phyloP scores from a whole-genome alignment of 1,140 invertebrate species.

The Procambarus virginalis region DNA sequence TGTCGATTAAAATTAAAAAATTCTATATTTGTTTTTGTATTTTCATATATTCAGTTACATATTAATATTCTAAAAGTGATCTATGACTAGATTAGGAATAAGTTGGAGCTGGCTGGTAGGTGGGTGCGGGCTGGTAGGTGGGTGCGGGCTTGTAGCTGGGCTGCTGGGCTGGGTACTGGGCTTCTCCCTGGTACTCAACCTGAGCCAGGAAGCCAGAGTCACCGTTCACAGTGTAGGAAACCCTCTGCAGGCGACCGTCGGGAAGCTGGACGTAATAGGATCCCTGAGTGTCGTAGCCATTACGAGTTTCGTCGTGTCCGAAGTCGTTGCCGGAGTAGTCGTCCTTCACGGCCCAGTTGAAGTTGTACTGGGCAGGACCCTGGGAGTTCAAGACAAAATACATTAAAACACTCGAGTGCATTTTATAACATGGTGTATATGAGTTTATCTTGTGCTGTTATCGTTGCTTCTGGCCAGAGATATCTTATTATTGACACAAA shows the following conservation, averaged over 20 bases:
- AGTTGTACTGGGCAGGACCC: conserved; percentile 40
- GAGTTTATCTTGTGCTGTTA: too few species aligned
- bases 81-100: background rate
- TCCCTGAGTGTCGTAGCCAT: conserved; percentile 39
- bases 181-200: conserved; percentile 29
- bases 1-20: too few species aligned
- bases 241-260: conserved; percentile 43
- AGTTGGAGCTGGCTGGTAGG: background rate
- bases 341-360: conserved; percentile 48
- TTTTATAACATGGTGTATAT: background rate
- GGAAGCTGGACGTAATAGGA: conserved; percentile 42
- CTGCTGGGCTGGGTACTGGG: conserved; percentile 34
- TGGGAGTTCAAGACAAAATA: background rate
- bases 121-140: background rate
- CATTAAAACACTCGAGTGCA: background rate
- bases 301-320: conserved; percentile 34
- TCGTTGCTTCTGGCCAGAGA: too few species aligned
- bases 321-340: conserved; percentile 38
- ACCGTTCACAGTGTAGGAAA: conserved; percentile 30
- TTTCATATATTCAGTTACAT: too few species aligned
- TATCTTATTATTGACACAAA: too few species aligned
- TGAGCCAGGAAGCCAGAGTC: conserved; percentile 52
- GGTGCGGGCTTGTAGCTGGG: background rate
- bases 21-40: too few species aligned
- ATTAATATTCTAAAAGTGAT: background rate